These are phyloP conservation scores for Pachypanchax playfairii DNA, from an alignment of 2,113 vertebrate genomes.

Conservation along the genomic window DNA sequence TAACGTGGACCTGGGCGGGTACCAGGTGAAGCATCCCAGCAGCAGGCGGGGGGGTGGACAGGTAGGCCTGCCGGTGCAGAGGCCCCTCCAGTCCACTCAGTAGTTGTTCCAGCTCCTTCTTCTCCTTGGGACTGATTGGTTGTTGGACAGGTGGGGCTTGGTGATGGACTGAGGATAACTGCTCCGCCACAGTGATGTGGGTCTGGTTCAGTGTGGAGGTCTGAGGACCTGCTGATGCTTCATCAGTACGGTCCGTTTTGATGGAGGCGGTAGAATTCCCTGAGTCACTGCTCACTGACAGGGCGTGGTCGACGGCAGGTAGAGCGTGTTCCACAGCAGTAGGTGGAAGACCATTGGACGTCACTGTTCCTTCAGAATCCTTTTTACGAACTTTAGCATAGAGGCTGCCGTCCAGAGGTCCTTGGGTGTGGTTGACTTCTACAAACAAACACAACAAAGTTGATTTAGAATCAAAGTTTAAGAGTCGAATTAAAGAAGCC, in stretches of 20 bases:
- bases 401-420: slow-evolving; percentile 95
- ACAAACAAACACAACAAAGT: slow-evolving; percentile 45
- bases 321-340: slow-evolving; percentile 68
- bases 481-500: not conserved
- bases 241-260: slow-evolving; percentile 95
- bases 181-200: slow-evolving; percentile 43
- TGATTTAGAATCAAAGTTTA: slow-evolving; percentile 23
- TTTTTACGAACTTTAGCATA: slow-evolving; percentile 99
- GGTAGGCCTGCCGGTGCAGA: slow-evolving; percentile 84
- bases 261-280: slow-evolving; percentile 97
- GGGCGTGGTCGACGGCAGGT: slow-evolving; percentile 87
- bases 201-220: slow-evolving; percentile 70
- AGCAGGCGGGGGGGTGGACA: slow-evolving; percentile 55
- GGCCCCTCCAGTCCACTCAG: slow-evolving; percentile 87
- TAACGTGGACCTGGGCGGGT: slow-evolving; percentile 94
- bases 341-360: slow-evolving; percentile 78
- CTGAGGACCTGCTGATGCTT: slow-evolving; percentile 63
- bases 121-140: slow-evolving; percentile 91
- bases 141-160: slow-evolving; percentile 57
- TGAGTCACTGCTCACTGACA: slow-evolving; percentile 96
- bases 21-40: slow-evolving; percentile 85
- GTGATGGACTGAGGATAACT: slow-evolving; percentile 19
- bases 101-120: slow-evolving; percentile 91
- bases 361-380: slow-evolving; percentile 85
- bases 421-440: slow-evolving; percentile 96